Base-by-base conservation (phyloP, 1,140 invertebrate species). In the Zaprionus davidi region DNA sequence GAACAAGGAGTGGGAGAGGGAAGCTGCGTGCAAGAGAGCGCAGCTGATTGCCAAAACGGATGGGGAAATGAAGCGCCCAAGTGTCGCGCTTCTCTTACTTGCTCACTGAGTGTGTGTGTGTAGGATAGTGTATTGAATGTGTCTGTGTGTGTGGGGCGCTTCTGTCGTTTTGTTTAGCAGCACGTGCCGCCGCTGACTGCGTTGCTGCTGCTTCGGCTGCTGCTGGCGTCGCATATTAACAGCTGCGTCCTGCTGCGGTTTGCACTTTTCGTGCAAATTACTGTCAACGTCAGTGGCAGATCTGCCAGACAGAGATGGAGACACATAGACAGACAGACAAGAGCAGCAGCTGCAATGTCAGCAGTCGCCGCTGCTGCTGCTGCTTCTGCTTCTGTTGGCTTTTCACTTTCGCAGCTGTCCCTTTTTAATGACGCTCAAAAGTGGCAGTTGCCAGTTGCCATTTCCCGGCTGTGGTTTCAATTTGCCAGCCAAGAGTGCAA, bases 191-290 rank as follows among this genome's bases (percentile, higher is more conserved):
- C 60, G 64, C 55, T 17, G 41, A 44, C 41, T 44, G 41, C 34
- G 44, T 41, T 60, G 78, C 15, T 38, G 59, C 28, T 49, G 49
- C 24, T 26, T 5, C 24, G 56, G 72, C 20, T 38, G 62, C 57
- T 55, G 59, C 36, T 49, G 49, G 46, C 49, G 41, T 46, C 82
- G 71, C 74, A 78, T 87, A 87, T 88, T 87, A 87, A 83, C 74
- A 76, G 71, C 72, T 76, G 82, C 79, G 77, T 88, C 84, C 66
- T 88, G 84, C 84, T 86, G 83, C 77, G 83, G 83, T 86, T 71
- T 86, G 83, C 83, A 86, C 83, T 88, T 83, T 86, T 78, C 80
- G 84, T 75, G 77, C 77, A 86, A 86, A 86, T 86, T 86, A 86
- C 83, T 88, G 83, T 83, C 83, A 88, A 83, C 80, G 84, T 87